These are phyloP conservation scores for Acleris laterana DNA, from an alignment of 2,888 invertebrate species.

Conservation along the genomic window DNA sequence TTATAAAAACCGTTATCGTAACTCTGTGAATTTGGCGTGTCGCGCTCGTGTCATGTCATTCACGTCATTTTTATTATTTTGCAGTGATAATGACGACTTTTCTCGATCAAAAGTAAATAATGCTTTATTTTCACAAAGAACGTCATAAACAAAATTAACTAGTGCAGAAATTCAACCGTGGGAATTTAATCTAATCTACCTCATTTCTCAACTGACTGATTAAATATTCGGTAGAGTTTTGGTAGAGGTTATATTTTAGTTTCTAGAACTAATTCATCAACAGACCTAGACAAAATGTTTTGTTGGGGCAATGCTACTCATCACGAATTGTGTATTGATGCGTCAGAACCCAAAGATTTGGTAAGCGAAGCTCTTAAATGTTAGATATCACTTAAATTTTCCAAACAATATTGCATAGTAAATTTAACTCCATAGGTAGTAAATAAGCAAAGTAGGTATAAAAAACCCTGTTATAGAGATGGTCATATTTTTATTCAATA, in stretches of 20 bases:
- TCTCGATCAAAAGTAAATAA: constrained; percentile 57
- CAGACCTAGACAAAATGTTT: constrained; percentile 66
- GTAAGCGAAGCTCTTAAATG: constrained; percentile 52
- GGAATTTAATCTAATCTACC: constrained; percentile 46
- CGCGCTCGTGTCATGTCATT: constrained; percentile 17
- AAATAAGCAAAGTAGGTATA: no score
- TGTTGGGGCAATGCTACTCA: constrained; percentile 82
- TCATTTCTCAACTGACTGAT: constrained; percentile 52
- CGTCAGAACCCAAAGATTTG: constrained; percentile 65
- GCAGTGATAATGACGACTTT: constrained; percentile 57
- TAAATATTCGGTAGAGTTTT: constrained; percentile 42
- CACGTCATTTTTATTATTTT: constrained; percentile 34
- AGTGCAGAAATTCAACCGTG: constrained; percentile 43
- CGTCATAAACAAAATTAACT: constrained; percentile 52
- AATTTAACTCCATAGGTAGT: neutral
- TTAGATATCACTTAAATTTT: neutral
- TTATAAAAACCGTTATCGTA: constrained; percentile 25
- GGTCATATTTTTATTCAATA: no score
- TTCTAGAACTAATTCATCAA: constrained; percentile 52
- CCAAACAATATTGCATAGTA: constrained; percentile 5
- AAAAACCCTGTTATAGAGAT: no score
- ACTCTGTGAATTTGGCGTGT: constrained; percentile 10
- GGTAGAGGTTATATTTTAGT: constrained; percentile 59
- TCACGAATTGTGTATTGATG: constrained; percentile 77
- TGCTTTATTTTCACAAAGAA: constrained; percentile 53